Conservation (phyloP, 2,797 vertebrate species). For the Sarcoramphus papa region DNA sequence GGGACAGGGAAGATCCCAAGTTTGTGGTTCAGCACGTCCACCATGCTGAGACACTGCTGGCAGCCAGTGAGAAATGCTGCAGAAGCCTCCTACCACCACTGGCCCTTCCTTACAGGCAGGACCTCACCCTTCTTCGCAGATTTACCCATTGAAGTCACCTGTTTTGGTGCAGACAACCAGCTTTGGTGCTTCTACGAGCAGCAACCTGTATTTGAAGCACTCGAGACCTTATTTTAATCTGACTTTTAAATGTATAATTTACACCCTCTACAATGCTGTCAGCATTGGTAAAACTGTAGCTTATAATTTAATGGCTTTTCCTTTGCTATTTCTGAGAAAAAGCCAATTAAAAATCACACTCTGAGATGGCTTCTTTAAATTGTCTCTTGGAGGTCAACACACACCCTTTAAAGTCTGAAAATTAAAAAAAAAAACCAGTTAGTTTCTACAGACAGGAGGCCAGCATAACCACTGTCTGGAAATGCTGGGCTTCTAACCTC, state of each 20-base stretch:
- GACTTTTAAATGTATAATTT: neutral
- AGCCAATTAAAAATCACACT: neutral
- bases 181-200: neutral
- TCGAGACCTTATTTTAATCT: neutral
- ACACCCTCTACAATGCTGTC: neutral
- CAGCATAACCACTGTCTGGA: neutral
- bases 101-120: neutral
- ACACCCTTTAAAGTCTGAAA: neutral
- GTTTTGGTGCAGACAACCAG: neutral
- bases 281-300: neutral
- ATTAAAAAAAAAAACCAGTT: rapidly evolving
- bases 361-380: neutral
- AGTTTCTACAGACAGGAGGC: neutral
- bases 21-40: neutral
- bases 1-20: neutral
- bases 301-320: neutral
- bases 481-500: neutral
- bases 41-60: too few species aligned
- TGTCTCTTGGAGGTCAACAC: neutral
- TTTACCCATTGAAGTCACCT: neutral
- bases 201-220: neutral
- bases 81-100: neutral
- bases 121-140: neutral
- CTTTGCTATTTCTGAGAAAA: neutral
- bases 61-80: neutral